phyloP scores from a whole-genome alignment of 2,113 vertebrate species.

The Corapipo altera region DNA sequence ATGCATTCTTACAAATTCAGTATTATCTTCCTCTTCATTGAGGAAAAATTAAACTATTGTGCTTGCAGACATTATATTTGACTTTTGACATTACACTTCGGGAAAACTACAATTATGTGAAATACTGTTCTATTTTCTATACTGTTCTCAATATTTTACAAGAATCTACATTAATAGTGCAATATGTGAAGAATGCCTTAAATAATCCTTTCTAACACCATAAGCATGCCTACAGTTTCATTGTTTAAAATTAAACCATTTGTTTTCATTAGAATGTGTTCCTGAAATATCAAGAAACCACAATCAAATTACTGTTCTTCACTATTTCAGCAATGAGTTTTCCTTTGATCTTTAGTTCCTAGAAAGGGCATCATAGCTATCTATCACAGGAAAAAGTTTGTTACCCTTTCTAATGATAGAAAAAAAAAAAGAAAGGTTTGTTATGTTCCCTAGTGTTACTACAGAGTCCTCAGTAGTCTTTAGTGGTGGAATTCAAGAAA shows the following conservation, averaged over 20 bases:
- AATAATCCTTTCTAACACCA: background rate
- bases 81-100: background rate
- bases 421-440: background rate
- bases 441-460: background rate
- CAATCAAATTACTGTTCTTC: background rate
- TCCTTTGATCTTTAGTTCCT: background rate
- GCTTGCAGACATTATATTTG: background rate
- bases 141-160: background rate
- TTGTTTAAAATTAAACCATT: slow-evolving; percentile 8
- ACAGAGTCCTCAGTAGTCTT: background rate
- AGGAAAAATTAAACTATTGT: background rate
- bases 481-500: background rate
- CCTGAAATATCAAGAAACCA: background rate
- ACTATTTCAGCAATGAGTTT: background rate
- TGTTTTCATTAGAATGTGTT: slow-evolving; percentile 17
- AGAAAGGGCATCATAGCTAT: background rate
- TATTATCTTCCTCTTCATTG: background rate
- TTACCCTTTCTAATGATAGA: background rate
- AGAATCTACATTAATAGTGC: background rate
- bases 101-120: background rate
- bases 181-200: background rate
- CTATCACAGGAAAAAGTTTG: background rate
- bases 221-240: background rate
- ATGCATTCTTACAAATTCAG: background rate
- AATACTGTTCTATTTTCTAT: background rate